Conservation (phyloP, 2,888 invertebrate genomes). For the Agrochola litura region DNA sequence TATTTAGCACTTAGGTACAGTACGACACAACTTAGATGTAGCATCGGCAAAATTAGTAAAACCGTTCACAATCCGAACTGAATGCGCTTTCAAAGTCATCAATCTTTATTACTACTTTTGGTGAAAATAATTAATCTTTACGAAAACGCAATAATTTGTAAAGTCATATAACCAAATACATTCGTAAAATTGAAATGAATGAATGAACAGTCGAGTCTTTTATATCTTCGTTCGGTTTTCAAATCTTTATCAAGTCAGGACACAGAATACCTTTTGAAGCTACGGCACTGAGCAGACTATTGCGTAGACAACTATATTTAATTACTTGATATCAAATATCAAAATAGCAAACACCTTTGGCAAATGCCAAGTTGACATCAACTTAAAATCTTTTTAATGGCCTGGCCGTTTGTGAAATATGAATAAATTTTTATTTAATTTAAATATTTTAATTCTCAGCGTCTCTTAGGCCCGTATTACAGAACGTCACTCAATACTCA, state of each 20-base stretch:
- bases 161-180: too few species aligned
- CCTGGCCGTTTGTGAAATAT: background rate
- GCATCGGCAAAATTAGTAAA: too few species aligned
- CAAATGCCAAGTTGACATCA: background rate
- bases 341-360: background rate
- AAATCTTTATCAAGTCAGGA: background rate
- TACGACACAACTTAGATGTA: too few species aligned
- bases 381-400: background rate
- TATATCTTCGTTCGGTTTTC: background rate
- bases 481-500: too few species aligned
- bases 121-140: too few species aligned
- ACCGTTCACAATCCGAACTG: too few species aligned
- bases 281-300: background rate
- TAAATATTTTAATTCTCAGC: background rate
- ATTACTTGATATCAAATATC: background rate
- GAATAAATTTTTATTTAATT: background rate
- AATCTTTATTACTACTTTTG: too few species aligned
- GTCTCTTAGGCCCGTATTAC: too few species aligned
- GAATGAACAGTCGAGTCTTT: background rate
- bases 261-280: background rate
- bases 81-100: too few species aligned
- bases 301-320: background rate
- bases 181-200: too few species aligned
- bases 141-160: too few species aligned
- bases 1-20: background rate